phyloP scores from a whole-genome alignment of 2,797 vertebrate species.

The Pangasius larnaudii region DNA sequence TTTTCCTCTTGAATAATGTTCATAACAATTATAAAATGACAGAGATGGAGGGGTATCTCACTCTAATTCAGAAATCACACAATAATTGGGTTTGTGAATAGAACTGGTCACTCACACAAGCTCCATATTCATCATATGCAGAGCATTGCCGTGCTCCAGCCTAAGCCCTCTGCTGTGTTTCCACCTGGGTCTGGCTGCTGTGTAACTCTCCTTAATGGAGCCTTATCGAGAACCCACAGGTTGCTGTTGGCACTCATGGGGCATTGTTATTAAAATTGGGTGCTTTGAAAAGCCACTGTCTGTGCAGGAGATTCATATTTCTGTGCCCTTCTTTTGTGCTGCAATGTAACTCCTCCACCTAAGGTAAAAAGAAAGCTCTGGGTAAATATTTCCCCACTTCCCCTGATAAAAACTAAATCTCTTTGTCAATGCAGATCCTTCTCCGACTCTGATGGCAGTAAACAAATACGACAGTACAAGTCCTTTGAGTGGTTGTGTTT shows the following conservation, averaged over 20 bases:
- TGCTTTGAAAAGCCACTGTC: slow-evolving; percentile 74
- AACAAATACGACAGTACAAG: slow-evolving; percentile 79
- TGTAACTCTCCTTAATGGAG: slow-evolving; percentile 68
- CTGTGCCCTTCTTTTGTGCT: slow-evolving; percentile 68
- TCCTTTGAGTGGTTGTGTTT: slow-evolving; percentile 71
- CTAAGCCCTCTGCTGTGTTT: slow-evolving; percentile 67
- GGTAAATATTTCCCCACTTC: slow-evolving; percentile 77
- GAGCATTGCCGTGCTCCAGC: slow-evolving; percentile 58
- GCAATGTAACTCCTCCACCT: slow-evolving; percentile 67
- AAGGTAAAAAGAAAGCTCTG: slow-evolving; percentile 73
- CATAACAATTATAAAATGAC: slow-evolving; percentile 75
- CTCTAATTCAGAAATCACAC: slow-evolving; percentile 72
- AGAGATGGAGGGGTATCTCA: not conserved
- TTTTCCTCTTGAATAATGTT: slow-evolving; percentile 76
- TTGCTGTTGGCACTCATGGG: slow-evolving; percentile 78
- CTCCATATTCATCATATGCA: slow-evolving; percentile 67
- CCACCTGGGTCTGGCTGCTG: slow-evolving; percentile 60
- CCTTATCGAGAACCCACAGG: slow-evolving; percentile 82
- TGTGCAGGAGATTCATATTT: slow-evolving; percentile 66
- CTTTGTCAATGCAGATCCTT: slow-evolving; percentile 80
- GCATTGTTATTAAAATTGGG: slow-evolving; percentile 83
- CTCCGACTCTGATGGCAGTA: slow-evolving; percentile 71
- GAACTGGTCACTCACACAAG: slow-evolving; percentile 53
- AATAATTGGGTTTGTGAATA: slow-evolving; percentile 79
- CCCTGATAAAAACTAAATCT: slow-evolving; percentile 84